A percentile compares a stretch with the other conserved stretches of the same genome.
Evolutionary conservation across 2,888 invertebrate genomes (phyloP).

Genomic region (Acrocera orbiculus): DNA sequence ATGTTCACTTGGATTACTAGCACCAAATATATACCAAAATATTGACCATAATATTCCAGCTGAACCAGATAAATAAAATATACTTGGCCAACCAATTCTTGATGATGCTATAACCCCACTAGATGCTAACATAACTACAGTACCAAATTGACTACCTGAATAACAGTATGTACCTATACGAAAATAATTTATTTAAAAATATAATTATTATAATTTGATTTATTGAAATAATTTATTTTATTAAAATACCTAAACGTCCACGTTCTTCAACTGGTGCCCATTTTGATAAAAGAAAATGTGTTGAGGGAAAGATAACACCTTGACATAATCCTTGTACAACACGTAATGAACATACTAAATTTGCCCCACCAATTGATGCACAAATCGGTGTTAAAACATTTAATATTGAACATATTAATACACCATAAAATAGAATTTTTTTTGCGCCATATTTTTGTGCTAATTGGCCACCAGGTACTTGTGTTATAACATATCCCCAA

Average conservation of each 20-base stretch:
- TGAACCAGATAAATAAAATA: conserved; percentile 56
- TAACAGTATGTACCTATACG: conserved; percentile 50
- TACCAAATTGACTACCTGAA: conserved; percentile 61
- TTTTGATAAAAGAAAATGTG: conserved; percentile 49
- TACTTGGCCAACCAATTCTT: conserved; percentile 54
- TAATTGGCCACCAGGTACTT: conserved; percentile 49
- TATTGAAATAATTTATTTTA: too few species aligned
- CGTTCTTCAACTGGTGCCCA: conserved; percentile 54
- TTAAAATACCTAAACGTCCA: conserved; percentile 38
- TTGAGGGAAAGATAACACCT: conserved; percentile 46
- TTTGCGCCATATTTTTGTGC: conserved; percentile 56
- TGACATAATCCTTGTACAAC: conserved; percentile 50
- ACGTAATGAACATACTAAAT: conserved; percentile 39
- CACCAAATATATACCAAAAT: conserved; percentile 42
- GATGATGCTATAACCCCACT: conserved; percentile 56
- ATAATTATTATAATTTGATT: too few species aligned
- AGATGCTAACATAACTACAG: conserved; percentile 51
- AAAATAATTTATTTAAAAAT: too few species aligned
- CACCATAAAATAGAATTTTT: conserved; percentile 37
- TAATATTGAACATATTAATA: conserved; percentile 43
- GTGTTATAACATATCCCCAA: conserved; percentile 46
- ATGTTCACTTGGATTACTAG: conserved; percentile 43
- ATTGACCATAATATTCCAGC: conserved; percentile 43
- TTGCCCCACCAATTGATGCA: conserved; percentile 44
- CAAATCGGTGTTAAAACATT: conserved; percentile 49